Evolutionary conservation across 2,797 vertebrate genomes (phyloP).

Genomic region (Adelosebastes latens): DNA sequence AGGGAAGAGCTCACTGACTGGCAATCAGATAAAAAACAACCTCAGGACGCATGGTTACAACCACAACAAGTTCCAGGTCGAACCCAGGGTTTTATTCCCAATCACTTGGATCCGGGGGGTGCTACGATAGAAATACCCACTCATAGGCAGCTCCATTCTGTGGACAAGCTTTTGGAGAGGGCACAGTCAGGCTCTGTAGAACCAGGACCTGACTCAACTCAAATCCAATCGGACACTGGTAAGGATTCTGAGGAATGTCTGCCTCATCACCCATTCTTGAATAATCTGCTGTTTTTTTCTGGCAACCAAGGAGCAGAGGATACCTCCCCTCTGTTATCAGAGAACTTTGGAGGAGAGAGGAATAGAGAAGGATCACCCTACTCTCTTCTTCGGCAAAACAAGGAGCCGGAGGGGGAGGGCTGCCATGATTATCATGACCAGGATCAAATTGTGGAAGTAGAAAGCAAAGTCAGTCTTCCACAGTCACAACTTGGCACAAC

Average conservation of each 20-base stretch:
- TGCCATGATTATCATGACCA: constrained; percentile 29
- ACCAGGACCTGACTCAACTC: background rate
- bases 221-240: constrained; percentile 17
- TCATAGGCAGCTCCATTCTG: background rate
- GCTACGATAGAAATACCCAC: background rate
- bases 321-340: constrained; percentile 29
- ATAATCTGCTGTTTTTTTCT: constrained; percentile 34
- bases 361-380: constrained; percentile 8
- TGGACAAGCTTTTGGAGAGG: background rate
- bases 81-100: constrained; percentile 16
- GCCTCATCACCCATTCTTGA: background rate
- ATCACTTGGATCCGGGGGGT: constrained; percentile 3
- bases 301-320: constrained; percentile 13
- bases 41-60: background rate
- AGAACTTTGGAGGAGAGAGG: constrained; percentile 9
- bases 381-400: background rate
- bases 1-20: constrained; percentile 1
- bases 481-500: constrained; percentile 26
- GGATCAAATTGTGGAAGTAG: constrained; percentile 17
- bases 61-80: background rate
- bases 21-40: constrained; percentile 1
- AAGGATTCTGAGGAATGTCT: constrained; percentile 24
- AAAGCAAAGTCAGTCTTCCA: background rate
- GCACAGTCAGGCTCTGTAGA: background rate
- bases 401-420: constrained; percentile 13